Evolutionary conservation across 1,140 invertebrate species (phyloP), one percentile per base, ranked within the genome.

Genomic region (Hycleus phaleratus): DNA sequence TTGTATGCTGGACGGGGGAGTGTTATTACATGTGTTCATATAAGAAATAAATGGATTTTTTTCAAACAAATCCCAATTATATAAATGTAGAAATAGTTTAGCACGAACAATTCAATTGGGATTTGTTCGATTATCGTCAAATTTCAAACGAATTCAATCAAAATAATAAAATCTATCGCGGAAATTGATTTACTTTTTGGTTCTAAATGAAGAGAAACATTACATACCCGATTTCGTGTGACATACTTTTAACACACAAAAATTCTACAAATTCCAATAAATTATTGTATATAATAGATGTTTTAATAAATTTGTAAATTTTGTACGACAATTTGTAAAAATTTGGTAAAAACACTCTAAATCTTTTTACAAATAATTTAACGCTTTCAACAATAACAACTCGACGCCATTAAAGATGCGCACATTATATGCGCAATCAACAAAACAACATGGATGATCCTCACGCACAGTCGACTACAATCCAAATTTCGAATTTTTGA

Each of bases 321-420:
- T 61, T 57, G 54, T 62, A 63, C 40, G 59, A 59, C 59, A 60
- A 59, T 51, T 50, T 49, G 57, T 61, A 65, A 67, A 66, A 71
- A 71, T 54, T 60, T 56, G 54, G 63, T 62, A 68, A 66, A 72
- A 73, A 69, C 66, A 69, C 65, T 64, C 72, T 73, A 73, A 73
- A 72, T 74, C 68, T 68, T 68, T 55, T 69, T 68, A 70, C 69
- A 72, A 72, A 71, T 70, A 71, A 68, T 70, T 72, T 65, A 72
- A 71, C 70, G 69, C 71, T 72, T 68, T 70, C 68, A 74, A 74
- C 72, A 74, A 74, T 74, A 74, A 74, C 72, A 74, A 74, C 71
- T 72, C 62, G 67, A 72, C 72, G 71, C 72, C 72, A 74, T 74
- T 73, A 68, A 64, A 60, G 63, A 65, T 72, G 70, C 71, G 71